phyloP scores from a whole-genome alignment of 2,888 invertebrate genomes.

The Geotrupes spiniger region DNA sequence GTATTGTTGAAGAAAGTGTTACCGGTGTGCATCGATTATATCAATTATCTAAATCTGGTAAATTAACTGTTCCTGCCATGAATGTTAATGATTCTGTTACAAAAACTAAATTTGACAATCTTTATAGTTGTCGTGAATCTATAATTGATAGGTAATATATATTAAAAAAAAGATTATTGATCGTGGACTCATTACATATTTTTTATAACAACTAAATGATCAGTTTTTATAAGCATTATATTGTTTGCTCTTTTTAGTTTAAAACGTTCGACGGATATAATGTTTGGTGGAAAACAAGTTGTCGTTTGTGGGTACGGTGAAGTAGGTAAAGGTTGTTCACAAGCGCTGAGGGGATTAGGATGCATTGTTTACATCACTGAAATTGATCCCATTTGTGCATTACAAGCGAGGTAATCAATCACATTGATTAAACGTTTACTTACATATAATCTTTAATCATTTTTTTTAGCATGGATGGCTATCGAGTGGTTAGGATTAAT shows the following conservation, averaged over 20 bases:
- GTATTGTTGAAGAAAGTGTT: slow-evolving; percentile 96
- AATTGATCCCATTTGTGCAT: slow-evolving; percentile 96
- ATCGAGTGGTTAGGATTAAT: slow-evolving; percentile 89
- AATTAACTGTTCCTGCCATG: slow-evolving; percentile 94
- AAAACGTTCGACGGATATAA: slow-evolving; percentile 89
- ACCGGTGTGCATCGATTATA: slow-evolving; percentile 97
- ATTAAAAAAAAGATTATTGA: slow-evolving; percentile 6
- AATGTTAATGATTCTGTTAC: slow-evolving; percentile 98
- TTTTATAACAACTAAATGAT: too few relatives aligned
- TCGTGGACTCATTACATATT: too few relatives aligned
- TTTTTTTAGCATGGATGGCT: slow-evolving; percentile 86
- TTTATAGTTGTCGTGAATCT: slow-evolving; percentile 92
- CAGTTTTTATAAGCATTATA: slow-evolving; percentile 4
- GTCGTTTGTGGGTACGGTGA: slow-evolving; percentile 96
- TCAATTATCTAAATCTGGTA: slow-evolving; percentile 91
- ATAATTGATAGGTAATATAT: slow-evolving; percentile 72
- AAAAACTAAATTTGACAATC: slow-evolving; percentile 96
- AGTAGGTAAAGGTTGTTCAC: slow-evolving; percentile 95
- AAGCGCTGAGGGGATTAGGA: slow-evolving; percentile 90
- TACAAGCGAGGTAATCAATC: slow-evolving; percentile 77
- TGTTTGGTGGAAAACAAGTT: slow-evolving; percentile 97
- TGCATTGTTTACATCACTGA: slow-evolving; percentile 92
- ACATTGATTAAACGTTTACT: slow-evolving; percentile 2
- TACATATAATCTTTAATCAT: slow-evolving; percentile 9
- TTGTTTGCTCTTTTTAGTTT: slow-evolving; percentile 43